Evolutionary conservation across 2,888 invertebrate species (phyloP), one percentile per base, ranked within the genome.

Genomic region (Cosmia pyralina): DNA sequence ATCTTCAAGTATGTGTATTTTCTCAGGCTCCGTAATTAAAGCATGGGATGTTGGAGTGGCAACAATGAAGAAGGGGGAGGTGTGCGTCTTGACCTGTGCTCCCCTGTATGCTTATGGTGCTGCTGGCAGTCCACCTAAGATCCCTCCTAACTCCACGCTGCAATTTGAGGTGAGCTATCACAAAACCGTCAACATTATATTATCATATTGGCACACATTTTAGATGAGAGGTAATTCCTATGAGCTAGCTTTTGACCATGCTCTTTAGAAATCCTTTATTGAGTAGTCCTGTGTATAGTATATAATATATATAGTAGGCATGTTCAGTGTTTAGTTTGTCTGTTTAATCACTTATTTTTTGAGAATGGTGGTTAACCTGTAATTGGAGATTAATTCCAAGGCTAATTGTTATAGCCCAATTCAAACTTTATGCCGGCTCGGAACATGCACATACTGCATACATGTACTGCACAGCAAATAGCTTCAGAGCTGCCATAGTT

Each of bases 21-120:
- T 72, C 65, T 53, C 87, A 98, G 98, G 97, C 0, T 94, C 94
- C 68, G 99, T 99, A 1, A 99, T 99, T 82, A 98, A 98, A 95
- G 99, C 98, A 94, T 99, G 99, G 98, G 99, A 99, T 89, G 97
- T 98, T 83, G 99, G 99, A 46, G 98, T 99, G 22, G 98, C 98
- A 0, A 98, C 98, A 0, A 99, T 99, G 99, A 98, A 98, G 93
- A 97, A 97, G 87, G 98, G 98, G 0, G 99, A 99, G 94, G 96
- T 98, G 68, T 98, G 98, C 64, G 96, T 97, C 69, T 94, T 99
- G 66, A 98, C 98, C 0, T 99, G 99, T 94, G 97, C 98, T 67
- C 97, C 99, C 0, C 97, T 98, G 76, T 99, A 99, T 95, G 99
- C 98, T 0, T 99, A 99, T 90, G 99, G 99, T 8, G 97, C 97